Evolutionary conservation across 2,113 vertebrate species (phyloP).

Genomic region (Salvelinus namaycush): DNA sequence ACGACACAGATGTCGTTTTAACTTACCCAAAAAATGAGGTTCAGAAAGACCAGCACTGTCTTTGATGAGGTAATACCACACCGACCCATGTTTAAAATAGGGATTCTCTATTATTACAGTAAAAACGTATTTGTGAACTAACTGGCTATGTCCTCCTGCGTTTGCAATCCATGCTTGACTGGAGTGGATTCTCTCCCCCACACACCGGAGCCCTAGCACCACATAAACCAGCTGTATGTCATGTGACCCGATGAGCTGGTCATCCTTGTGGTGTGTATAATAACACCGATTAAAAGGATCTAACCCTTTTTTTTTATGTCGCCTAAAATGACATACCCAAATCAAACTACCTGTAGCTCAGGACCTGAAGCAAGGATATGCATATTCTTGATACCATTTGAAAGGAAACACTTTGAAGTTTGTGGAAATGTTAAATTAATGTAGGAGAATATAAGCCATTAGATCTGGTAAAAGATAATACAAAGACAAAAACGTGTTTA

Average conservation of each 20-base stretch:
- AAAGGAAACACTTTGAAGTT: no score
- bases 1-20: not conserved
- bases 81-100: conserved; percentile 61
- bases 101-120: not conserved
- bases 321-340: no score
- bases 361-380: no score
- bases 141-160: conserved; percentile 33
- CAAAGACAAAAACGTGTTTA: no score
- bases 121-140: conserved; percentile 10
- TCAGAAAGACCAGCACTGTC: conserved; percentile 86
- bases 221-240: conserved; percentile 10
- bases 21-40: conserved; percentile 88
- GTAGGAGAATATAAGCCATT: no score
- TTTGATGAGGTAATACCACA: conserved; percentile 89
- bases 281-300: no score
- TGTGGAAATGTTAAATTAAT: no score
- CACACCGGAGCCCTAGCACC: conserved; percentile 30
- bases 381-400: no score
- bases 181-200: not conserved
- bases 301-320: no score
- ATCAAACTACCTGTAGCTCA: no score
- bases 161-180: conserved; percentile 20
- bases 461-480: no score
- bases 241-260: conserved; percentile 31
- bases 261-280: not conserved